Evolutionary conservation across 1,140 invertebrate genomes (phyloP), one percentile per base, ranked within the genome.

Genomic region (Panonychus citri): DNA sequence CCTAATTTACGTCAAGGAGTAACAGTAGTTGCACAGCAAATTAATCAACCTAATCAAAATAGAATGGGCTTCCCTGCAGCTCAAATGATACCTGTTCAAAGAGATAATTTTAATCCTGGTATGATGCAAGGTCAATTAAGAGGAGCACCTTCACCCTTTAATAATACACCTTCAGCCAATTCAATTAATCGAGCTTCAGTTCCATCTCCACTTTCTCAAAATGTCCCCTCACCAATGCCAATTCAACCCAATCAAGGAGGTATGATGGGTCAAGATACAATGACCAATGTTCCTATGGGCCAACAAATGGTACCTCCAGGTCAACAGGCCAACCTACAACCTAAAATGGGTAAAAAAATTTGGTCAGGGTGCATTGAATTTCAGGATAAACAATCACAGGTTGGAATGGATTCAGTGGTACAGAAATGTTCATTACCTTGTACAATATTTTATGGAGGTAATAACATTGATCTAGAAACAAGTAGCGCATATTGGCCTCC

Each of bases 321-420:
- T 19, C 24, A 51, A 26, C n/a, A n/a, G n/a, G n/a, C n/a, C n/a
- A 49, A 52, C 30, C 27, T 43, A 26, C 15, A 42, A 25, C 25
- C 15, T 12, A 49, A 24, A 43, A 58, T 49, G 40, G 27, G 27
- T 40, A 15, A 52, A n/a, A 53, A 52, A 26, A 85, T 90, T 65
- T 89, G 85, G 85, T 77, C 78, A 62, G 88, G 88, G 12, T 71
- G 82, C 0, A 68, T 93, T 3, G 87, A 93, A 69, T 93, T 86
- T 83, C 80, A 85, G 61, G 88, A 93, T 64, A 91, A 90, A 67
- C 77, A 76, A 49, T 64, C 64, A 73, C 77, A 8, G 71, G 53
- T 75, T 53, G 75, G 59, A 61, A 58, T 58, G 55, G 60, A 42
- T 60, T 62, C n/a, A 54, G 39, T n/a, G 13, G 13, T 17, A 40